Conservation (phyloP, 2,888 invertebrate species). For the Hydraecia micacea region DNA sequence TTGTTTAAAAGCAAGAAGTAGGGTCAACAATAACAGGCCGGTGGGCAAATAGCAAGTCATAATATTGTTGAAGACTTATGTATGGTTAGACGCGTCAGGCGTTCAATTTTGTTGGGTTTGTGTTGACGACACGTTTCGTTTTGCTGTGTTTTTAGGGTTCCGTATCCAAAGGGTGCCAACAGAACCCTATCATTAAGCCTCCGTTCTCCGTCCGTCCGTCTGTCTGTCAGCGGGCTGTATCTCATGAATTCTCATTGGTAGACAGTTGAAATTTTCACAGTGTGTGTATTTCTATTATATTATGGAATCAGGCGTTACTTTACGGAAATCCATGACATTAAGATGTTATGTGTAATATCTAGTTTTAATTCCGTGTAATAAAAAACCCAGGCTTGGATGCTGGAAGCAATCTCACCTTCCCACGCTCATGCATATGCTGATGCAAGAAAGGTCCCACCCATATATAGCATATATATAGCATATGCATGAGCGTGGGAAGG, state of each 20-base stretch:
- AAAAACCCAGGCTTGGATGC: no score
- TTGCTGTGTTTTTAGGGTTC: not conserved
- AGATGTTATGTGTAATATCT: no score
- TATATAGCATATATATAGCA: no score
- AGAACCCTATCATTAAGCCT: not conserved
- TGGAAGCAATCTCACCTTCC: no score
- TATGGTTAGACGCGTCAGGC: constrained; percentile 69
- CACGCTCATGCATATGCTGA: no score
- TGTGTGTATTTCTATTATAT: not conserved
- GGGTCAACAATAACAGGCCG: constrained; percentile 80
- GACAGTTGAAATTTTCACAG: not conserved
- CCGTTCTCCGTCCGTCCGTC: not conserved
- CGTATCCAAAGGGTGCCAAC: not conserved
- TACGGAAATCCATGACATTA: no score
- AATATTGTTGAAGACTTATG: constrained; percentile 76
- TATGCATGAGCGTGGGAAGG: no score
- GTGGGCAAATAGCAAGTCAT: constrained; percentile 88
- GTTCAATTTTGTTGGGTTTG: not conserved
- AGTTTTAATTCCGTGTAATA: no score
- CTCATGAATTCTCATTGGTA: not conserved
- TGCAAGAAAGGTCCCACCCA: no score
- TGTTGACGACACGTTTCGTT: not conserved
- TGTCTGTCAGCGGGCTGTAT: not conserved
- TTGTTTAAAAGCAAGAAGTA: constrained; percentile 81
- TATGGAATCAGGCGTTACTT: no score